Evolutionary conservation across 2,797 vertebrate species (phyloP).

Genomic region (Sebastes hopkinsi): DNA sequence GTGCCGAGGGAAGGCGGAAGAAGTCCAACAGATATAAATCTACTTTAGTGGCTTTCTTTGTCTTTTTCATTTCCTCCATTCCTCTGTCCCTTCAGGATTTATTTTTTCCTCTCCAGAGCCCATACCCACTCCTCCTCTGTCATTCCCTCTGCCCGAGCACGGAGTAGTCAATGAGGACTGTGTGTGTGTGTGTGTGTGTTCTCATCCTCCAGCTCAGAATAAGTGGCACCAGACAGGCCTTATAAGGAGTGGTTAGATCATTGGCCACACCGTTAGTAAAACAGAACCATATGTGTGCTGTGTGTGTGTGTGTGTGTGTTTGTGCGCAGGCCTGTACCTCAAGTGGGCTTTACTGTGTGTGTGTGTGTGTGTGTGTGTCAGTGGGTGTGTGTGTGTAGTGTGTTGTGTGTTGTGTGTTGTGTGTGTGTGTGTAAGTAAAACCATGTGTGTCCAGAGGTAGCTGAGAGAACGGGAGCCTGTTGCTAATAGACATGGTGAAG

Average conservation of each 20-base stretch:
- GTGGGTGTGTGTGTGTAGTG: conserved; percentile 1
- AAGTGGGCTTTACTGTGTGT: background rate
- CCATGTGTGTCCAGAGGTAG: conserved; percentile 77
- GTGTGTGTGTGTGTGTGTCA: conserved; percentile 2
- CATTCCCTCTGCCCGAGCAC: conserved; percentile 33
- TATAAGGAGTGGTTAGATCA: conserved; percentile 83
- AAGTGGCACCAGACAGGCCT: conserved; percentile 83
- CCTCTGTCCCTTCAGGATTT: background rate
- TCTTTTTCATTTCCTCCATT: conserved; percentile 18
- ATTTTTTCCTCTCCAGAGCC: conserved; percentile 17
- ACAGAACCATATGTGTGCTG: conserved; percentile 73
- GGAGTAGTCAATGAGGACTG: conserved; percentile 30
- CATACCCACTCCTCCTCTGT: conserved; percentile 34
- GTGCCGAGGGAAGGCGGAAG: background rate
- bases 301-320: conserved; percentile 24
- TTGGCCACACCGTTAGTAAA: conserved; percentile 78
- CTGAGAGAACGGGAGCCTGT: conserved; percentile 75
- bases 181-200: conserved; percentile 30
- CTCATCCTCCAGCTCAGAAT: conserved; percentile 74
- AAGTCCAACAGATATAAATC: background rate
- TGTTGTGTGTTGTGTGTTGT: conserved; percentile 35
- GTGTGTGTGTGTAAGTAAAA: conserved; percentile 56
- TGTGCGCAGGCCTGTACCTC: conserved; percentile 30
- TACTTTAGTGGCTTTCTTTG: background rate
- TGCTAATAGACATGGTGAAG: conserved; percentile 74